These are phyloP conservation scores for Lindbergichthys nudifrons DNA, from an alignment of 2,797 vertebrate species.

Conservation along the genomic window DNA sequence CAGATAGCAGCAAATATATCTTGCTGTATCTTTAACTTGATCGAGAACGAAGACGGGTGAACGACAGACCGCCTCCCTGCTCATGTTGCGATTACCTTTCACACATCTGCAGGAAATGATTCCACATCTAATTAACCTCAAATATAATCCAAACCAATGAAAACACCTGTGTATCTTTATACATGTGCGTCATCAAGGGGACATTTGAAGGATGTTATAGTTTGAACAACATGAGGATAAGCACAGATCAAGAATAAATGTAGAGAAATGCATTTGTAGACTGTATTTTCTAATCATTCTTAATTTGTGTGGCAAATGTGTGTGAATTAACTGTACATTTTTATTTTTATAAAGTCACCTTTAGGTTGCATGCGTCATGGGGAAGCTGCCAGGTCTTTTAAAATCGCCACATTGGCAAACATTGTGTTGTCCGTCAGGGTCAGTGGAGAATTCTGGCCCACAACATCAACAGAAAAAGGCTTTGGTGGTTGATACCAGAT, in stretches of 20 bases:
- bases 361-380: not conserved
- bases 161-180: not conserved
- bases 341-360: not conserved
- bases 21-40: not conserved
- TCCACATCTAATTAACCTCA: not conserved
- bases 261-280: not conserved
- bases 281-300: not conserved
- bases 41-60: not conserved
- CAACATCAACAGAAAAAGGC: not conserved
- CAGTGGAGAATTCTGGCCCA: not conserved
- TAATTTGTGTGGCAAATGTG: not conserved
- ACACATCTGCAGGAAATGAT: not conserved
- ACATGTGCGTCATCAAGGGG: not conserved
- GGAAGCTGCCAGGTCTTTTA: not conserved
- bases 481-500: not conserved
- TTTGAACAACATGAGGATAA: not conserved
- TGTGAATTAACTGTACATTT: not conserved
- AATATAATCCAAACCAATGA: not conserved
- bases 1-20: slow-evolving; percentile 8
- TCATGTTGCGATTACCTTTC: not conserved
- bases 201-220: not conserved
- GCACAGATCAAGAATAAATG: not conserved
- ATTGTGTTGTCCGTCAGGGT: not conserved
- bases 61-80: not conserved
- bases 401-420: not conserved